phyloP scores from a whole-genome alignment of 1,140 invertebrate genomes.

The Drosophila funebris region DNA sequence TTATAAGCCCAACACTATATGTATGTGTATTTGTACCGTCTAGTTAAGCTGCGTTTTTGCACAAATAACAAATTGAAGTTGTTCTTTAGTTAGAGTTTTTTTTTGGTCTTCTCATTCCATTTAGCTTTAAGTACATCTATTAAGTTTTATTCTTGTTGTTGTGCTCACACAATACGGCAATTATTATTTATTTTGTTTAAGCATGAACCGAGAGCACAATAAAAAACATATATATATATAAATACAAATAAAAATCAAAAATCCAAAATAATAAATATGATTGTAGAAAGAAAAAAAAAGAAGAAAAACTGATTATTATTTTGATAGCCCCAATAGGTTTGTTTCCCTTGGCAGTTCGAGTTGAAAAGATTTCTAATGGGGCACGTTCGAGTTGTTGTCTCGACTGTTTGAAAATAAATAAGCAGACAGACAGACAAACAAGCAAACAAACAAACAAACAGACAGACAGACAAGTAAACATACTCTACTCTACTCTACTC shows the following conservation, averaged over 20 bases:
- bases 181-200: slow-evolving; percentile 79
- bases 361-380: slow-evolving; percentile 39
- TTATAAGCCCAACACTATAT: not conserved
- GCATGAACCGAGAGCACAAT: slow-evolving; percentile 74
- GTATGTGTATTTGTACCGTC: slow-evolving; percentile 19
- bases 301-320: slow-evolving; percentile 65
- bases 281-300: slow-evolving; percentile 18
- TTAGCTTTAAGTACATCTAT: slow-evolving; percentile 27
- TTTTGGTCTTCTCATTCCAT: slow-evolving; percentile 24
- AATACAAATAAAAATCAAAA: slow-evolving; percentile 38
- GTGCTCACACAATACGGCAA: slow-evolving; percentile 39
- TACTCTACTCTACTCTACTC: slow-evolving; percentile 15
- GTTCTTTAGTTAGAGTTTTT: slow-evolving; percentile 16
- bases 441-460: not conserved
- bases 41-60: slow-evolving; percentile 65
- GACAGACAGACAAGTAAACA: not conserved
- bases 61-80: slow-evolving; percentile 71
- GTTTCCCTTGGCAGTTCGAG: slow-evolving; percentile 18
- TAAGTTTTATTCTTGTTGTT: slow-evolving; percentile 34
- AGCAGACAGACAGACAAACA: slow-evolving; percentile 11
- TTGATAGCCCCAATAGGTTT: slow-evolving; percentile 69
- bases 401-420: slow-evolving; percentile 42
- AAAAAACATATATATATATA: slow-evolving; percentile 56
- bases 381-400: slow-evolving; percentile 40
- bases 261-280: slow-evolving; percentile 12